Percentiles rank a stretch among this genome's conserved stretches.
Evolutionary conservation across 2,797 vertebrate species (phyloP).

Genomic region (Acipenser oxyrinchus): DNA sequence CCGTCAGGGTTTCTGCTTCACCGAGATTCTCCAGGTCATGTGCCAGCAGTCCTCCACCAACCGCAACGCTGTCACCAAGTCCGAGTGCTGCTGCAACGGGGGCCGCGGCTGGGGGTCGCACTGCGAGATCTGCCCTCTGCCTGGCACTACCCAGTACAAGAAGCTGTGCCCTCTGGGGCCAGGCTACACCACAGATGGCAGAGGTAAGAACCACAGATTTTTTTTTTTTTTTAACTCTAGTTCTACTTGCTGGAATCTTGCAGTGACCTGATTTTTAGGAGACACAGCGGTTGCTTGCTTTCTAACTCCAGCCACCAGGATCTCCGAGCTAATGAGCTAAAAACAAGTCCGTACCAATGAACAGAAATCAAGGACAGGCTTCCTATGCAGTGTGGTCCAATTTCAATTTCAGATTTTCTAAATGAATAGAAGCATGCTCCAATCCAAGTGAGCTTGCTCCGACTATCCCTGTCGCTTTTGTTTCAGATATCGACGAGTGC

Average conservation of each 20-base stretch:
- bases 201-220: slow-evolving; percentile 54
- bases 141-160: slow-evolving; percentile 78
- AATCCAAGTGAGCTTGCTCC: too few species aligned
- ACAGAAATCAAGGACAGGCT: too few species aligned
- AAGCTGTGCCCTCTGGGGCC: slow-evolving; percentile 87
- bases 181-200: slow-evolving; percentile 81
- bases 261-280: neutral
- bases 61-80: slow-evolving; percentile 77
- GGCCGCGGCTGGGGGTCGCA: slow-evolving; percentile 81
- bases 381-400: too few species aligned
- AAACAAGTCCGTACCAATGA: too few species aligned
- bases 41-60: slow-evolving; percentile 82
- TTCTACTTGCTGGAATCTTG: neutral
- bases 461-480: neutral
- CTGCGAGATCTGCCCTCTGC: slow-evolving; percentile 86
- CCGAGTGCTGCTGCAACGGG: slow-evolving; percentile 81
- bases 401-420: too few species aligned
- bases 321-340: too few species aligned
- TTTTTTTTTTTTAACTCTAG: neutral
- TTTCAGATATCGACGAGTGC: slow-evolving; percentile 85
- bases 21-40: slow-evolving; percentile 77
- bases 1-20: slow-evolving; percentile 81
- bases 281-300: neutral
- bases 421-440: too few species aligned
- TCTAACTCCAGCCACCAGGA: neutral